Percentiles rank a stretch among this genome's conserved stretches.
These are phyloP conservation scores for Neuroterus valhalla DNA, from an alignment of 1,140 invertebrate species.

Conservation along the genomic window DNA sequence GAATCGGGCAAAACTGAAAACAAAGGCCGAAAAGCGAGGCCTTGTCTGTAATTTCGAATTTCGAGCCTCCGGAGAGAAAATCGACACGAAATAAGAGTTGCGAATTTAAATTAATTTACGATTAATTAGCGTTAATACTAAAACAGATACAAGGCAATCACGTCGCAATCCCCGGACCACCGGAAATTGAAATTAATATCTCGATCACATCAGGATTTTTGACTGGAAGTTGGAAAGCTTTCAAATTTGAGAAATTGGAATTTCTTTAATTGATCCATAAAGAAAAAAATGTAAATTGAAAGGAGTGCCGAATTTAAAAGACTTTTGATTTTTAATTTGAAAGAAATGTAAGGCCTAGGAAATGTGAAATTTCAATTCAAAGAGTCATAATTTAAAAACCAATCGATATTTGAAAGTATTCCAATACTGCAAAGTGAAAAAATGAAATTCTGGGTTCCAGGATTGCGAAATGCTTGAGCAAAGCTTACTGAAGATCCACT, in stretches of 20 bases:
- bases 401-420: no score
- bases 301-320: no score
- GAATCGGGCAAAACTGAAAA: constrained; percentile 17
- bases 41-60: background rate
- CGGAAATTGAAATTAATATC: background rate
- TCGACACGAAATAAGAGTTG: constrained; percentile 18
- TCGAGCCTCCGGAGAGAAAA: constrained; percentile 6
- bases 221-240: no score
- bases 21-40: background rate
- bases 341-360: no score
- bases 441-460: background rate
- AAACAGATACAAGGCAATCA: constrained; percentile 17
- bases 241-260: no score
- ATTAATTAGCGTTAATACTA: constrained; percentile 24
- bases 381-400: no score
- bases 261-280: no score
- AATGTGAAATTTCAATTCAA: no score
- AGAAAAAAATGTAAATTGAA: no score
- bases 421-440: no score
- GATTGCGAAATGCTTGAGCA: constrained; percentile 25
- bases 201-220: no score
- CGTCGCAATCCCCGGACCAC: constrained; percentile 10
- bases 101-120: constrained; percentile 24
- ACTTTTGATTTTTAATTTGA: no score
- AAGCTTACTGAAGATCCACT: background rate